These are phyloP conservation scores for Sturnus vulgaris DNA, from an alignment of 2,113 vertebrate species.

Conservation along the genomic window DNA sequence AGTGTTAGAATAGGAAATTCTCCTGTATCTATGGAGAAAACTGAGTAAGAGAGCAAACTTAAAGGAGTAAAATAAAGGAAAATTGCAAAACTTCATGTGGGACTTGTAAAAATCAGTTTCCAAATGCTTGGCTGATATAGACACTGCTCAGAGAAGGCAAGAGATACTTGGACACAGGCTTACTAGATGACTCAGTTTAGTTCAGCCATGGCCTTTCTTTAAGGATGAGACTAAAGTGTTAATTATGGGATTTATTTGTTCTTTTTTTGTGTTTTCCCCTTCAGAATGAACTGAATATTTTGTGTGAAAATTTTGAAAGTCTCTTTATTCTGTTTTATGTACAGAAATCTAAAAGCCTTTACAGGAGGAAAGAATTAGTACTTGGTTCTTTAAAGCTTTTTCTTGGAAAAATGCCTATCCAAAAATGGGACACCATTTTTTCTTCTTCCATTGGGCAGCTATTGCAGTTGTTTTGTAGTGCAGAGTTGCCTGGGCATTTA, in stretches of 20 bases:
- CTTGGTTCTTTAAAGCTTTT: background rate
- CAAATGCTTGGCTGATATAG: background rate
- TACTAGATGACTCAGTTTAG: background rate
- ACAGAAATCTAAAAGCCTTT: background rate
- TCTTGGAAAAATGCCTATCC: background rate
- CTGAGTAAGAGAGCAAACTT: background rate
- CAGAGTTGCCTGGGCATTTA: background rate
- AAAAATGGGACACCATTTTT: background rate
- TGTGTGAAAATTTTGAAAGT: background rate
- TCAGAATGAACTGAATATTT: background rate
- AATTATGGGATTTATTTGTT: background rate
- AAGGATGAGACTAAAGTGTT: background rate
- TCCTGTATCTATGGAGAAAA: background rate
- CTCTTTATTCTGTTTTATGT: background rate
- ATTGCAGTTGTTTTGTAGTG: background rate
- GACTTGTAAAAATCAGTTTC: background rate
- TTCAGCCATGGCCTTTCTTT: background rate
- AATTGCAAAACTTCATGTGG: background rate
- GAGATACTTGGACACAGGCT: background rate
- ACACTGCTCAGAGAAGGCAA: background rate
- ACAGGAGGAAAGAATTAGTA: background rate
- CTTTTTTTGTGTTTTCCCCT: background rate
- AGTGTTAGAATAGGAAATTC: background rate
- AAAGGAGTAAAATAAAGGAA: background rate
- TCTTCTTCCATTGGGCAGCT: background rate